A percentile compares a stretch with the other conserved stretches of the same genome.
These are phyloP conservation scores for Scaptodrosophila lebanonensis DNA, from an alignment of 1,140 invertebrate species.

Conservation along the genomic window DNA sequence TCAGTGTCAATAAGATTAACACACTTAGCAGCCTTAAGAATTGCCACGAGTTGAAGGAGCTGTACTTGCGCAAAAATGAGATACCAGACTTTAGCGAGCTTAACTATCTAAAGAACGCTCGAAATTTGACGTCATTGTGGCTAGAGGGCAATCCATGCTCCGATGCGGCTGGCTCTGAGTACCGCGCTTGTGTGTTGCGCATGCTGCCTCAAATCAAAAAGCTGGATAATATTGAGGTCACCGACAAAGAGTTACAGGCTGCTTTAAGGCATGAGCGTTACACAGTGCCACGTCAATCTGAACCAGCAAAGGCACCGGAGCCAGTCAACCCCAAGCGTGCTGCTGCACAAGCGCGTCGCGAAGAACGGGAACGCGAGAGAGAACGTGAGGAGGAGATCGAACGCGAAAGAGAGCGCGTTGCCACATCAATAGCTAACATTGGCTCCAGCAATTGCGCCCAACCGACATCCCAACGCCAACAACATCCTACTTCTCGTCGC, in stretches of 20 bases:
- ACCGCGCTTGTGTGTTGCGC: constrained; percentile 13
- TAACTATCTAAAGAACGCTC: not conserved
- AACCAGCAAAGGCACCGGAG: too few species aligned
- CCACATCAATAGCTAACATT: too few species aligned
- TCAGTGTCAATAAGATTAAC: constrained; percentile 9
- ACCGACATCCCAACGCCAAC: too few species aligned
- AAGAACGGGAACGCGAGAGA: too few species aligned
- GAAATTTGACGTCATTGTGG: not conserved
- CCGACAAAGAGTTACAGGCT: not conserved
- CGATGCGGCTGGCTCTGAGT: not conserved
- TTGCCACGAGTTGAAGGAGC: constrained; percentile 5
- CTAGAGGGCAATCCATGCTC: constrained; percentile 13
- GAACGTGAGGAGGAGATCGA: too few species aligned
- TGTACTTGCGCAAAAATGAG: constrained; percentile 8
- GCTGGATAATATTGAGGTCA: constrained; percentile 10
- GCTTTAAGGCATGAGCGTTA: constrained; percentile 1
- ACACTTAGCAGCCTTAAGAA: not conserved
- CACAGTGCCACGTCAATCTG: not conserved
- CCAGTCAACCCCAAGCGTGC: too few species aligned
- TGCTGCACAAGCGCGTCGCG: too few species aligned
- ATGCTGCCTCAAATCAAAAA: constrained; percentile 8
- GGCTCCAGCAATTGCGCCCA: too few species aligned
- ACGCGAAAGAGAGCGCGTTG: too few species aligned
- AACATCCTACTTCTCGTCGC: too few species aligned
- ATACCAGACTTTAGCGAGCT: constrained; percentile 1